Evolutionary conservation across 2,888 invertebrate species (phyloP), one percentile per base, ranked within the genome.

Genomic region (Epinotia bilunana): DNA sequence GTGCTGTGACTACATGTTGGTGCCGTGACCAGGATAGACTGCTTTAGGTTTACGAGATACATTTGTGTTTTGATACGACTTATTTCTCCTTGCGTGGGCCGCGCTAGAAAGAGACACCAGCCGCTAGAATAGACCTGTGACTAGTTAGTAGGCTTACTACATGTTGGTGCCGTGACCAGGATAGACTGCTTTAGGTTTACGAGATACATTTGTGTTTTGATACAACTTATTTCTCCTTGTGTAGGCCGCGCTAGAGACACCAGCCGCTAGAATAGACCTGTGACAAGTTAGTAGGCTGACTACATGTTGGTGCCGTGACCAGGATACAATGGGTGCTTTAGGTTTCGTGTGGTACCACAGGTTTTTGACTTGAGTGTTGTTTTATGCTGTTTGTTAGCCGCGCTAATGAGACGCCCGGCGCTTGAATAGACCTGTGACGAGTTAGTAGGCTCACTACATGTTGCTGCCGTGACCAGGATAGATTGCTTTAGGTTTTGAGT

Each of bases 341-440:
- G 7, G 33, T 33, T 33, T 33, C 7, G 33, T 4, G 49, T 16
- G 16, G 16, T 49, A 49, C 49, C 3, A 49, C 16, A 13, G 46
- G 1, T 13, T 49, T 49, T 13, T 49, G 46, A 49, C 1, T 33
- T 28, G 28, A 46, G 11, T 2, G 13, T 11, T 12, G 13, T 13
- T 13, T 49, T 49, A 49, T 49, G 76, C 89, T 88, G 0, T 88
- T 87, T 80, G 78, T 88, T 76, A 85, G 85, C 76, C 81, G 84
- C 18, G 79, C 80, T 20, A 70, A 70, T 39, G 18, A 64, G 74
- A 2, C 63, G 53, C 5, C 69, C 57, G 46, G 12, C 55, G 13
- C 39, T 67, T 2, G 73, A 73, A 9, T 69, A 60, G 49, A 1
- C 16, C 13, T 49, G 13, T 3, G 46, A 49, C 12, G 16, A 49